A percentile compares a stretch with the other conserved stretches of the same genome.
These are phyloP conservation scores for Tyrannus savana DNA, from an alignment of 2,113 vertebrate species.

Conservation along the genomic window DNA sequence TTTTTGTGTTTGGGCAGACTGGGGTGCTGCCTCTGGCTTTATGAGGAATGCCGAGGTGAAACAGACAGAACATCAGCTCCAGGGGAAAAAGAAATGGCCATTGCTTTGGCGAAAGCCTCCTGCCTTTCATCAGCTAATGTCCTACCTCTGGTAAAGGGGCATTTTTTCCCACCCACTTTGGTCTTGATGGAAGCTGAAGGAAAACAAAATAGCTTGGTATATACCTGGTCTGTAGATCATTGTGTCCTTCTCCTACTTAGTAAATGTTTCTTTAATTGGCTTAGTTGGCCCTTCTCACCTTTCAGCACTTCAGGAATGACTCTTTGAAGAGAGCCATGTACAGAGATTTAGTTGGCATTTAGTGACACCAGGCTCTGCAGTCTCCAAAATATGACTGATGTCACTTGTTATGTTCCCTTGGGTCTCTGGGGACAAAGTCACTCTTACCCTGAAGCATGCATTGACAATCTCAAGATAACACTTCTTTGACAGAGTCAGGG, in stretches of 20 bases:
- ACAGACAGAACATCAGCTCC: slow-evolving; percentile 9
- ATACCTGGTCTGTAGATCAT: slow-evolving; percentile 49
- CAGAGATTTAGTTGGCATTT: slow-evolving; percentile 54
- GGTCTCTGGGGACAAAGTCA: slow-evolving; percentile 55
- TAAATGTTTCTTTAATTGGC: slow-evolving; percentile 63
- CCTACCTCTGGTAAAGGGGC: neutral
- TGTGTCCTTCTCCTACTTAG: neutral
- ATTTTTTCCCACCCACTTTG: slow-evolving; percentile 35
- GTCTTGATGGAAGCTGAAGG: slow-evolving; percentile 20
- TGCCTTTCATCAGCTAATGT: slow-evolving; percentile 53
- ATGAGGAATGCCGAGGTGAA: slow-evolving; percentile 3
- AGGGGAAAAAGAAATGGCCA: neutral
- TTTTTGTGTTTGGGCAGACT: slow-evolving; percentile 16
- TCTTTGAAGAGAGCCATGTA: slow-evolving; percentile 60
- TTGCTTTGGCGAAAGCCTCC: neutral
- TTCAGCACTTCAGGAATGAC: slow-evolving; percentile 59
- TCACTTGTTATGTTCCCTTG: slow-evolving; percentile 46
- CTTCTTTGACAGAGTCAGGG: slow-evolving; percentile 51
- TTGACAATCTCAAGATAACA: slow-evolving; percentile 71
- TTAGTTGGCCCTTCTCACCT: slow-evolving; percentile 52
- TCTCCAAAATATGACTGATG: slow-evolving; percentile 57
- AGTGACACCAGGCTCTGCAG: slow-evolving; percentile 36
- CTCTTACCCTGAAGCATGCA: slow-evolving; percentile 52
- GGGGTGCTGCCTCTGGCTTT: slow-evolving; percentile 28
- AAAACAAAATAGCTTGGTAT: slow-evolving; percentile 40